phyloP scores from a whole-genome alignment of 2,113 vertebrate species.

The Heloderma charlesbogerti region DNA sequence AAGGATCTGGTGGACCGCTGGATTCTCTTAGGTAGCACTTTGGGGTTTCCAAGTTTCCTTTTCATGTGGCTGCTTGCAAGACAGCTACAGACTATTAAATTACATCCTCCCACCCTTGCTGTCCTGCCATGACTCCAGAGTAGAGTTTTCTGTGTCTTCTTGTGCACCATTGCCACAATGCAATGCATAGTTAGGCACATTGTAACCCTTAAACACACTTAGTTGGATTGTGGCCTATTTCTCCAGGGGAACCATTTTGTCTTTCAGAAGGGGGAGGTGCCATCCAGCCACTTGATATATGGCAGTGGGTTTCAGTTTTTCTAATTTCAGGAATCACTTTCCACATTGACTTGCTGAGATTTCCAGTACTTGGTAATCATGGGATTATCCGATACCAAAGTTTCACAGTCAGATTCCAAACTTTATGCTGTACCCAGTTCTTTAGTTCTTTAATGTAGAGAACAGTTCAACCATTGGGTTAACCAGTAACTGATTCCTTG shows the following conservation, averaged over 20 bases:
- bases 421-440: background rate
- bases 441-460: background rate
- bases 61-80: slow-evolving; percentile 65
- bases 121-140: slow-evolving; percentile 55
- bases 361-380: background rate
- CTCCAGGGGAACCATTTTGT: background rate
- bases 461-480: background rate
- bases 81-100: slow-evolving; percentile 71
- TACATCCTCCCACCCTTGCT: slow-evolving; percentile 61
- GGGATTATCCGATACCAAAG: background rate
- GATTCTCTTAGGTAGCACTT: slow-evolving; percentile 68
- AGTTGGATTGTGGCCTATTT: background rate
- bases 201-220: background rate
- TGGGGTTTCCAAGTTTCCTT: slow-evolving; percentile 65
- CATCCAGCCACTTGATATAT: background rate
- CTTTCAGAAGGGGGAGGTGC: background rate
- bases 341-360: background rate
- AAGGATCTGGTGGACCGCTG: slow-evolving; percentile 64
- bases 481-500: background rate
- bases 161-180: slow-evolving; percentile 43
- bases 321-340: background rate
- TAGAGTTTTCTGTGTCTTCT: slow-evolving; percentile 65
- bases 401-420: background rate
- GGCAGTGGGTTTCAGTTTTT: background rate
- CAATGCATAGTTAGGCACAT: background rate